These are phyloP conservation scores for Lithobates pipiens DNA, from an alignment of 2,797 vertebrate genomes.

Conservation along the genomic window DNA sequence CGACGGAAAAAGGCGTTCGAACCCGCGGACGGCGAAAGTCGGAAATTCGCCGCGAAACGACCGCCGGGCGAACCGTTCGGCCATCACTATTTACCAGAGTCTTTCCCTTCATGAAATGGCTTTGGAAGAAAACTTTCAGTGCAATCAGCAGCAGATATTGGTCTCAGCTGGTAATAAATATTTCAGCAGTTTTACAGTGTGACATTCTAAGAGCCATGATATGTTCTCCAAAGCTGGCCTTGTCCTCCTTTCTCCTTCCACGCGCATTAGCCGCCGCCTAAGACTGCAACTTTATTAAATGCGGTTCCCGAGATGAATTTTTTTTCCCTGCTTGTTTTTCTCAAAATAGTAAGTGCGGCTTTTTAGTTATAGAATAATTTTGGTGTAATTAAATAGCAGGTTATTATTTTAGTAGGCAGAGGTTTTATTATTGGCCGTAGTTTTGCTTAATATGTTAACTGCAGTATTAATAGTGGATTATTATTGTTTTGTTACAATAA, in stretches of 20 bases:
- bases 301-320: too few relatives aligned
- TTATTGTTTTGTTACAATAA: too few relatives aligned
- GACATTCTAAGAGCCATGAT: conserved; percentile 36
- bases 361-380: neutral
- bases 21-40: too few relatives aligned
- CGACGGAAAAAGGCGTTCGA: too few relatives aligned
- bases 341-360: too few relatives aligned
- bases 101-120: conserved; percentile 38
- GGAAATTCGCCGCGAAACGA: too few relatives aligned
- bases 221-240: conserved; percentile 19
- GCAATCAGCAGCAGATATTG: conserved; percentile 44
- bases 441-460: too few relatives aligned
- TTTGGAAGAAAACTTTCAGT: conserved; percentile 32
- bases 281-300: conserved; percentile 19
- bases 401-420: too few relatives aligned
- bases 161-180: conserved; percentile 49
- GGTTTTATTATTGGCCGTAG: too few relatives aligned
- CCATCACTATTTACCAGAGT: conserved; percentile 34
- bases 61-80: too few relatives aligned
- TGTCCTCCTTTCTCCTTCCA: conserved; percentile 32
- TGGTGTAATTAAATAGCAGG: neutral
- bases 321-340: too few relatives aligned
- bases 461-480: too few relatives aligned
- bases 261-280: neutral
- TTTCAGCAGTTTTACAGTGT: conserved; percentile 45